Evolutionary conservation across 2,888 invertebrate genomes (phyloP).

Genomic region (Caenorhabditis sulstoni): DNA sequence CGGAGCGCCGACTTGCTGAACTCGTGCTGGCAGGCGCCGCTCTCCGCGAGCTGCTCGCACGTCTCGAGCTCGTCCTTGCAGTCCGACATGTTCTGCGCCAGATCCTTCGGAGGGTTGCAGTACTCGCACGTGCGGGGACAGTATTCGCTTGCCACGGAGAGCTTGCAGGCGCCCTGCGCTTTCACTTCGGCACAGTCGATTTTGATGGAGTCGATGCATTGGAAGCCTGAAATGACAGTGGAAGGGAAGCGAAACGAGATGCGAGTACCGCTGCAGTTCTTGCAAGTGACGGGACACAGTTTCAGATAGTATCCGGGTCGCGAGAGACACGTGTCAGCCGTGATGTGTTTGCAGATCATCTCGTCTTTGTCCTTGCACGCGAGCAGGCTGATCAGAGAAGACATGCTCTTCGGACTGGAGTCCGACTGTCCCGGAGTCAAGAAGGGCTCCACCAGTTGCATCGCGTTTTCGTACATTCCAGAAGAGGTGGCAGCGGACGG

Average conservation of each 20-base stretch:
- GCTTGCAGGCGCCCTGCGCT: conserved; percentile 66
- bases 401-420: conserved; percentile 33
- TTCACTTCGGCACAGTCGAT: conserved; percentile 72
- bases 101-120: conserved; percentile 66
- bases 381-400: conserved; percentile 37
- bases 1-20: conserved; percentile 66
- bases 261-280: conserved; percentile 73
- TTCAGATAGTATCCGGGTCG: conserved; percentile 74
- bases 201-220: conserved; percentile 72
- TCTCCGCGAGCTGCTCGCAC: conserved; percentile 68
- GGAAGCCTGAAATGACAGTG: conserved; percentile 64
- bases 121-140: conserved; percentile 71
- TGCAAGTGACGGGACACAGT: conserved; percentile 73
- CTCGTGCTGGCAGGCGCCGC: conserved; percentile 71
- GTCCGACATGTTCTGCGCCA: conserved; percentile 58
- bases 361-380: conserved; percentile 73
- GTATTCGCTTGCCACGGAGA: conserved; percentile 70
- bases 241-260: too few relatives aligned
- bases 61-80: conserved; percentile 73
- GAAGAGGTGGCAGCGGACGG: conserved; percentile 17
- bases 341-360: conserved; percentile 67
- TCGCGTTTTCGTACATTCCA: conserved; percentile 15
- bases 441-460: conserved; percentile 44
- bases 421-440: conserved; percentile 27
- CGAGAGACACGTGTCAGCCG: conserved; percentile 69